Conservation (phyloP, 1,140 invertebrate genomes). For the Brachionus sp. region DNA sequence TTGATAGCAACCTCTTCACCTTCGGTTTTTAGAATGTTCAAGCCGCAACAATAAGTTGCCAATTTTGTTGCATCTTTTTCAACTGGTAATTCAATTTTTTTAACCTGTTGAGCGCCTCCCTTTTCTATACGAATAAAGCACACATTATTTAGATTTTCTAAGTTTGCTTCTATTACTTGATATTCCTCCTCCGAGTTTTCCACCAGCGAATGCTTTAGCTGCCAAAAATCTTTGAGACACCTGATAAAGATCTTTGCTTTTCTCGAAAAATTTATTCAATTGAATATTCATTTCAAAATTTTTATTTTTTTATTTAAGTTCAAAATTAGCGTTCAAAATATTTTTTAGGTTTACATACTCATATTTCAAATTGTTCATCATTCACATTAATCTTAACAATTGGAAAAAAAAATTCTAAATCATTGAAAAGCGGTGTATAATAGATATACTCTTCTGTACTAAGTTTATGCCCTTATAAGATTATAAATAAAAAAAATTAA, state of each 20-base stretch:
- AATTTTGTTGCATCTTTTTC: conserved; percentile 34
- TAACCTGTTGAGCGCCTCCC: conserved; percentile 28
- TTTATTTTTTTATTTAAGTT: not conserved
- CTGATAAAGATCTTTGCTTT: not conserved
- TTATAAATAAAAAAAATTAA: too few relatives aligned
- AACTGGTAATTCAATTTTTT: conserved; percentile 4
- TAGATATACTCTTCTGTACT: too few relatives aligned
- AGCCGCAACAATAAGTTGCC: conserved; percentile 1
- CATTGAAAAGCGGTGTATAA: too few relatives aligned
- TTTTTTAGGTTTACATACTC: not conserved
- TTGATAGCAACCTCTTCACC: conserved; percentile 8
- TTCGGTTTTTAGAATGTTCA: conserved; percentile 25
- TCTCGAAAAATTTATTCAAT: not conserved
- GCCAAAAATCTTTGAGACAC: not conserved
- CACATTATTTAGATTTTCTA: too few relatives aligned
- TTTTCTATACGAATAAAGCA: not conserved
- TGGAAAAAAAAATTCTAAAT: not conserved
- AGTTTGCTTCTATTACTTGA: not conserved
- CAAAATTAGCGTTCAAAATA: not conserved
- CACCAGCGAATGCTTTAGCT: conserved; percentile 9
- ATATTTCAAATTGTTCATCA: not conserved
- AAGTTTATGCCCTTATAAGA: too few relatives aligned
- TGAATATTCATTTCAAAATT: conserved; percentile 17
- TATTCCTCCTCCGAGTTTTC: conserved; percentile 38
- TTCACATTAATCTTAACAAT: not conserved